Evolutionary conservation across 1,140 invertebrate species (phyloP), one percentile per base, ranked within the genome.

Genomic region (Anastrepha ludens): DNA sequence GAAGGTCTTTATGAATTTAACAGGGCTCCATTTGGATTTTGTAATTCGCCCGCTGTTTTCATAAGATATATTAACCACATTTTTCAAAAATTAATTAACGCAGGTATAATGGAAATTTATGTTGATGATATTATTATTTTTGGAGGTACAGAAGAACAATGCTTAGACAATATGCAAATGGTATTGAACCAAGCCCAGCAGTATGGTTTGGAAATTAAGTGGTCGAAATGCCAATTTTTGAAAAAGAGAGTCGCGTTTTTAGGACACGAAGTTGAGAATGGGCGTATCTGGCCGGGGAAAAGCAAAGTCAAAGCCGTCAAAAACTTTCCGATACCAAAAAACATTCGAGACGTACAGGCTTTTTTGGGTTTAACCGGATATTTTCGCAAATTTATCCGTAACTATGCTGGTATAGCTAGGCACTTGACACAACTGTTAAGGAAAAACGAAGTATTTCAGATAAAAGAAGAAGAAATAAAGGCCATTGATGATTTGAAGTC

Each of bases 141-240:
- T 87, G 87, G 87, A 29, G 88, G 87, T 13, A 86, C 86, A 87
- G 86, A 92, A 88, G 86, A 90, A 87, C 88, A 92, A 29, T 29
- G 29, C 1, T 50, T 86, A n/a, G 29, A 67, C 17, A 86, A 86
- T 55, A 41, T 88, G 17, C 15, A 44, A 87, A 29, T 13, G 58
- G 67, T 89, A 13, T 67, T 89, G 47, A 47, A 87, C 20, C 29
- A 59, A 87, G 87, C 85, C 15, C 89, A 90, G 78, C 58, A 91
- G 88, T 70, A 91, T 87, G 93, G 93, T 81, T 88, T 95, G 41
- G 93, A 94, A 90, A 50, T 94, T 39, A 92, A 94, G 89, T 93
- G 92, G 0, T 89, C 91, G 20, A 94, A 95, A 90, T 94, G 94
- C 87, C 90, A 93, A 87, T 94, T 95, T 90, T 87, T 94, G 13